These are phyloP conservation scores for Euclidia mi DNA, from an alignment of 2,888 invertebrate genomes.

Conservation along the genomic window DNA sequence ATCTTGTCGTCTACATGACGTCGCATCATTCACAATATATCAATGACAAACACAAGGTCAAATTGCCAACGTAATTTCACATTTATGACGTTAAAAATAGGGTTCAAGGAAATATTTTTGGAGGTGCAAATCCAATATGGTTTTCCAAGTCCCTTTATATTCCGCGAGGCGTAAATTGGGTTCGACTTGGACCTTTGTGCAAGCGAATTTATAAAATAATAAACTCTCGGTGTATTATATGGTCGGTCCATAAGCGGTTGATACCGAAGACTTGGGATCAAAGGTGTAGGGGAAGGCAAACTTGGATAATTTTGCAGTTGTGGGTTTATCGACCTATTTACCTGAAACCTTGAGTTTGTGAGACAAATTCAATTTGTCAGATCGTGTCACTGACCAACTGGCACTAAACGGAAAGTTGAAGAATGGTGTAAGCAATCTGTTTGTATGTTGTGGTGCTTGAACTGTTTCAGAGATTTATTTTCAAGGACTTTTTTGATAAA, in stretches of 20 bases:
- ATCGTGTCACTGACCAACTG: conserved; percentile 8
- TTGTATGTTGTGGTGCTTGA: too few relatives aligned
- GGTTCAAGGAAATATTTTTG: conserved; percentile 17
- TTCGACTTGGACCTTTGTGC: conserved; percentile 59
- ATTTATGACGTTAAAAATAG: conserved; percentile 22
- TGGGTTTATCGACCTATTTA: conserved; percentile 13
- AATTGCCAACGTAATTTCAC: conserved; percentile 19
- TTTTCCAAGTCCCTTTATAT: conserved; percentile 56
- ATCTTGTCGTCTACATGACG: conserved; percentile 60
- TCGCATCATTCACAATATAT: conserved; percentile 24
- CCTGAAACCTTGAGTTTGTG: conserved; percentile 5
- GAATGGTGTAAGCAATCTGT: too few relatives aligned
- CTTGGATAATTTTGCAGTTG: conserved; percentile 39
- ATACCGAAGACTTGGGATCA: conserved; percentile 42
- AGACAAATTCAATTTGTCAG: conserved; percentile 34
- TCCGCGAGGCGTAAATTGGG: conserved; percentile 62
- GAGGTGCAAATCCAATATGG: conserved; percentile 26
- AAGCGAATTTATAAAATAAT: conserved; percentile 60
- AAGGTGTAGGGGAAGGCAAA: conserved; percentile 47
- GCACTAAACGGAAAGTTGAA: not conserved
- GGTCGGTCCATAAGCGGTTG: conserved; percentile 50
- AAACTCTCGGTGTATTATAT: conserved; percentile 48
- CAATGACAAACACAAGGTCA: conserved; percentile 8
- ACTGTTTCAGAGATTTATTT: too few relatives aligned
- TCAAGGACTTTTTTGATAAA: too few relatives aligned